phyloP scores from a whole-genome alignment of 2,113 vertebrate species.

The mouse (Mus musculus) region GRCm39 chr13:56211001-56211500 shows the following conservation, averaged over 20 bases:
- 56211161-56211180: not conserved
- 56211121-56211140: not conserved
- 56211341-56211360: conserved; percentile 93
- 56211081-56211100: not conserved
- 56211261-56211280: conserved; percentile 83
- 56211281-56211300: conserved; percentile 87
- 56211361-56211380: conserved; percentile 87
- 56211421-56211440: conserved; percentile 63
- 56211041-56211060: conserved; percentile 59
- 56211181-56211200: not conserved
- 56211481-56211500: conserved; percentile 24
- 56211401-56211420: conserved; percentile 51
- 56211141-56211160: not conserved
- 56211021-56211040: conserved; percentile 25
- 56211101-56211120: not conserved
- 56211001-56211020: conserved; percentile 40
- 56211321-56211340: conserved; percentile 90
- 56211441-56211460: not conserved
- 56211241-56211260: conserved; percentile 77
- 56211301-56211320: conserved; percentile 89
- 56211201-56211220: not conserved
- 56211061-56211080: not conserved
- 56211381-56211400: conserved; percentile 84
- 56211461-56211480: not conserved
- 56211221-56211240: conserved; percentile 37